These are phyloP conservation scores for Cantharis lateralis DNA, from an alignment of 2,888 invertebrate genomes.

Conservation along the genomic window DNA sequence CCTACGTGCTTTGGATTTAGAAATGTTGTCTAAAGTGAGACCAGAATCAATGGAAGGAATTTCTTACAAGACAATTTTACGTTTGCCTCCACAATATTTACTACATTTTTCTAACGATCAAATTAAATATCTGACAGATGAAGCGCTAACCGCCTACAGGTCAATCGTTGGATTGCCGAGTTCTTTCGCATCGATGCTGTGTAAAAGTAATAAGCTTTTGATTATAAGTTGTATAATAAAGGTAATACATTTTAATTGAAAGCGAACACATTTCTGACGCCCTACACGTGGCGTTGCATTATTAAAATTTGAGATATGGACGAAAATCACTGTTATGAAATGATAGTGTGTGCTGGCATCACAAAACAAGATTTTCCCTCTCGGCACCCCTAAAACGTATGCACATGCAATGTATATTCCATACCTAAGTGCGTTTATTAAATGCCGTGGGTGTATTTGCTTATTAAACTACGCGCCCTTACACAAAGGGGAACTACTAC, in stretches of 20 bases:
- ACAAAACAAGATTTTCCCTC: constrained; percentile 2
- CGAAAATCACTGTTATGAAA: background rate
- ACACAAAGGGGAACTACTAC: constrained; percentile 48
- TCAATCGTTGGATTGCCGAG: background rate
- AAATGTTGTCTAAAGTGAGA: background rate
- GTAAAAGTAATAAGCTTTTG: background rate
- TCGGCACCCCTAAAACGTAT: constrained; percentile 3
- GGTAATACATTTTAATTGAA: background rate
- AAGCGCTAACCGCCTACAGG: background rate
- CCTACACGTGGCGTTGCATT: background rate
- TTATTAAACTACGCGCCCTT: constrained; percentile 50
- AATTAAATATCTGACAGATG: constrained; percentile 3
- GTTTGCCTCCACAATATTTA: background rate
- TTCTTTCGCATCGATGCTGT: background rate
- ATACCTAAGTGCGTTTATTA: constrained; percentile 53
- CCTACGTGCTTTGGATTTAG: background rate
- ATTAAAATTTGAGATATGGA: background rate
- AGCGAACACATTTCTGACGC: background rate
- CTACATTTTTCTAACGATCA: background rate
- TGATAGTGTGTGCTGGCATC: constrained; percentile 6
- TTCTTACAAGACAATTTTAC: background rate
- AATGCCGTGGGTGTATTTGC: constrained; percentile 54
- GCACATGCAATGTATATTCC: constrained; percentile 38
- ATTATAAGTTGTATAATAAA: background rate
- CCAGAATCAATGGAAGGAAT: constrained; percentile 11